Percentiles rank a stretch among this genome's conserved stretches.
Conservation (phyloP, 2,888 invertebrate genomes). For the Leucoptera coffeella region DNA sequence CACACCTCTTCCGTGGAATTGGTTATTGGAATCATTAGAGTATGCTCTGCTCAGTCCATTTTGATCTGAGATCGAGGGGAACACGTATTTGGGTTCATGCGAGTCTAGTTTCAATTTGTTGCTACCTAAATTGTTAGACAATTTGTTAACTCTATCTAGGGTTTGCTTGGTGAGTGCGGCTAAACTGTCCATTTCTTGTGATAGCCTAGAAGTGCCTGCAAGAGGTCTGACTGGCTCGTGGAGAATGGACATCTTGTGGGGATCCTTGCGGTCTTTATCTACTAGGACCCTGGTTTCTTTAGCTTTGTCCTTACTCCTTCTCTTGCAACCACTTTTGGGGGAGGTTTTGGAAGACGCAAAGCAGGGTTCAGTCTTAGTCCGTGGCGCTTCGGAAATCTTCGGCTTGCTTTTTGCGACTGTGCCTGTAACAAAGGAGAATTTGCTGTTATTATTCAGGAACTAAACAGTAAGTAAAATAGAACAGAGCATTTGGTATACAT, state of each 20-base stretch:
- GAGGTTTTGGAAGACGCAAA: slow-evolving; percentile 46
- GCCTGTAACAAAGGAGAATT: slow-evolving; percentile 35
- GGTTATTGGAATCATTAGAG: slow-evolving; percentile 12
- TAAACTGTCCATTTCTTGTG: slow-evolving; percentile 58
- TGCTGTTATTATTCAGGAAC: too few relatives aligned
- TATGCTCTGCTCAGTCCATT: slow-evolving; percentile 11
- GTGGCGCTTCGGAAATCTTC: slow-evolving; percentile 31
- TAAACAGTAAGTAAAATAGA: too few relatives aligned
- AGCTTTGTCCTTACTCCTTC: slow-evolving; percentile 18
- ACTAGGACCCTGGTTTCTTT: slow-evolving; percentile 15
- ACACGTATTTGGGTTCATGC: slow-evolving; percentile 26
- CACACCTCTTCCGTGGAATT: slow-evolving; percentile 28
- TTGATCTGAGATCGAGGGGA: slow-evolving; percentile 25
- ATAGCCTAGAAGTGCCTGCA: slow-evolving; percentile 30
- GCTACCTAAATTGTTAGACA: slow-evolving; percentile 50
- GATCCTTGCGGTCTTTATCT: slow-evolving; percentile 18
- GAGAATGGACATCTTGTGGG: slow-evolving; percentile 33
- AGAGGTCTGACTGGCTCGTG: slow-evolving; percentile 40
- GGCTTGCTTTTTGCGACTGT: slow-evolving; percentile 25
- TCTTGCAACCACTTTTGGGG: slow-evolving; percentile 25
- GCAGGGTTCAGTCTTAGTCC: slow-evolving; percentile 38
- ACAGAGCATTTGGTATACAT: too few relatives aligned
- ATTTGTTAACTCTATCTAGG: slow-evolving; percentile 61
- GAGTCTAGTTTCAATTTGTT: slow-evolving; percentile 36
- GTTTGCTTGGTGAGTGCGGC: slow-evolving; percentile 61